phyloP scores from a whole-genome alignment of 53 echinoderm and acorn worm genomes.

The Luidia sarsii region DNA sequence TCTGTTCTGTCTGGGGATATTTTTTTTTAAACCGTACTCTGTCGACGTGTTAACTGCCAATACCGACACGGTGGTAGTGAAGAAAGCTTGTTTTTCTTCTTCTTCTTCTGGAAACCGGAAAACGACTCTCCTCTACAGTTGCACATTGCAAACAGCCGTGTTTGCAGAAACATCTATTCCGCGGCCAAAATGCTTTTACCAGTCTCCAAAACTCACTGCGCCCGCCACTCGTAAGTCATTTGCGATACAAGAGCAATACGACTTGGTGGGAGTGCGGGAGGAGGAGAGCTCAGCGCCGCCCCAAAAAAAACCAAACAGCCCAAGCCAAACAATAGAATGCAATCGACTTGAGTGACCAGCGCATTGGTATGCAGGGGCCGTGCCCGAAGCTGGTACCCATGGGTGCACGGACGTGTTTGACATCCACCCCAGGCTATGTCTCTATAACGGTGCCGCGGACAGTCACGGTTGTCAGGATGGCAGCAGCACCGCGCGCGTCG shows the following conservation, averaged over 20 bases:
- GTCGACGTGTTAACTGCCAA: too few relatives aligned
- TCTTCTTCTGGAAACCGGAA: neutral
- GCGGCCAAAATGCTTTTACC: constrained; percentile 25
- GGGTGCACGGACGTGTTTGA: constrained; percentile 5
- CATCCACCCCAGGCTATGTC: constrained; percentile 26
- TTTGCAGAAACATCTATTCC: constrained; percentile 14
- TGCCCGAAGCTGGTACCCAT: constrained; percentile 23
- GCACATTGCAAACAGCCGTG: neutral
- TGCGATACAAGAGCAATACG: constrained; percentile 30
- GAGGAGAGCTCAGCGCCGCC: constrained; percentile 33
- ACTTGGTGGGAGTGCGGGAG: too few relatives aligned
- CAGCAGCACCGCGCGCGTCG: too few relatives aligned
- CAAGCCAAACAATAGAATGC: constrained; percentile 51
- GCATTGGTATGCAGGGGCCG: constrained; percentile 8
- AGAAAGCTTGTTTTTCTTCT: too few relatives aligned
- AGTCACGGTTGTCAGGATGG: too few relatives aligned
- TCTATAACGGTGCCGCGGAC: too few relatives aligned
- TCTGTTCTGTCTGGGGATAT: too few relatives aligned
- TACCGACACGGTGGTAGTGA: too few relatives aligned
- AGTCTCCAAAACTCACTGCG: constrained; percentile 8
- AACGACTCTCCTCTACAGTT: neutral
- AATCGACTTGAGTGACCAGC: constrained; percentile 47
- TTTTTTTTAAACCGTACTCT: too few relatives aligned
- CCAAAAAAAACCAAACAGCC: constrained; percentile 31
- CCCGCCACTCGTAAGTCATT: constrained; percentile 24